phyloP scores from a whole-genome alignment of 2,797 vertebrate species.

The Sebastes vulpes region DNA sequence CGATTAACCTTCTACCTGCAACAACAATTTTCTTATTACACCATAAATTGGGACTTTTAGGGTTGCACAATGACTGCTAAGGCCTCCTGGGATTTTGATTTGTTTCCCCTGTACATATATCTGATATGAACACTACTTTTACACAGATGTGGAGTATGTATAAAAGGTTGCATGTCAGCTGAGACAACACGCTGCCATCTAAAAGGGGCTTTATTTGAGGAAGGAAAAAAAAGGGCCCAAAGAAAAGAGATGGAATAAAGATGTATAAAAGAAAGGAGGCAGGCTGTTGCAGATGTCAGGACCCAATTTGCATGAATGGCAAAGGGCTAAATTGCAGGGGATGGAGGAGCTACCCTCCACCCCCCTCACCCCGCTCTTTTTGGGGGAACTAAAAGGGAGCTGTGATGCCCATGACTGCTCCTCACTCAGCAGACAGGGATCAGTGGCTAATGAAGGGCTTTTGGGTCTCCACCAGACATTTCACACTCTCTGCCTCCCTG shows the following conservation, averaged over 20 bases:
- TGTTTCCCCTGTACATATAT: neutral
- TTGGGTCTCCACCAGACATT: slow-evolving; percentile 82
- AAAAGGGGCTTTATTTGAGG: slow-evolving; percentile 61
- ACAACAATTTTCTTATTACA: slow-evolving; percentile 82
- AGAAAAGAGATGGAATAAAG: slow-evolving; percentile 81
- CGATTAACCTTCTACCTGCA: slow-evolving; percentile 75
- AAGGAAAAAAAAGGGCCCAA: slow-evolving; percentile 45
- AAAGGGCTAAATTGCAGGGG: slow-evolving; percentile 85
- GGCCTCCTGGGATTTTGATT: neutral
- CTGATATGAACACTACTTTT: neutral
- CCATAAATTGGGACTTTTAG: slow-evolving; percentile 68
- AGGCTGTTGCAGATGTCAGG: slow-evolving; percentile 85
- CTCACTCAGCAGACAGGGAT: slow-evolving; percentile 85
- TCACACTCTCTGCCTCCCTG: slow-evolving; percentile 85
- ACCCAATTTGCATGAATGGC: slow-evolving; percentile 87
- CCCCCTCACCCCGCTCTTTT: slow-evolving; percentile 52
- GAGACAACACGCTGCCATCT: slow-evolving; percentile 15
- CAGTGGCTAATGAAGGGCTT: slow-evolving; percentile 86
- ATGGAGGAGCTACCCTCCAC: slow-evolving; percentile 73
- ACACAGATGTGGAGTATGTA: slow-evolving; percentile 35
- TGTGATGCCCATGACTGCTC: slow-evolving; percentile 83
- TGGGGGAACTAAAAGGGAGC: slow-evolving; percentile 72
- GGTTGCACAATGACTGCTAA: slow-evolving; percentile 49
- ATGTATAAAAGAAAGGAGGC: slow-evolving; percentile 80
- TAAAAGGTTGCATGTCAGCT: slow-evolving; percentile 38